Conservation (phyloP, 2,113 vertebrate genomes). For the Hoplias malabaricus region DNA sequence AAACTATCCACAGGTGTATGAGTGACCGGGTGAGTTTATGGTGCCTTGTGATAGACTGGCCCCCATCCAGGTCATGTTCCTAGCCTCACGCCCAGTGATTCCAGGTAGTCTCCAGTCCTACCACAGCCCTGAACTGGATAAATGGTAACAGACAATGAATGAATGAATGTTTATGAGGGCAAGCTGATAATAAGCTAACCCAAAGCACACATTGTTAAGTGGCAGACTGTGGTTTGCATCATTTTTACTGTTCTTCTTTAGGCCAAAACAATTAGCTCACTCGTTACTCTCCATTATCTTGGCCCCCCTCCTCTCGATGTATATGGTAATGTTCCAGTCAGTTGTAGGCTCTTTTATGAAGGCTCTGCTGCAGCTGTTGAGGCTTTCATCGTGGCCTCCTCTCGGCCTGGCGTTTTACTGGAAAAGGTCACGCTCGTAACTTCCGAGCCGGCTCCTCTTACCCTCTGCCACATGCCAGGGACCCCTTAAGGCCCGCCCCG, state of each 20-base stretch:
- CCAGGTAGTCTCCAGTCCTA: no score
- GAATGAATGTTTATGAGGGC: no score
- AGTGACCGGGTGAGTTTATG: no score
- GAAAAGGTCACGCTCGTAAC: slow-evolving; percentile 60
- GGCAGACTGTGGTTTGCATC: no score
- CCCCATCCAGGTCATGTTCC: no score
- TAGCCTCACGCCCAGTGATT: no score
- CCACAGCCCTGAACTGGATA: no score
- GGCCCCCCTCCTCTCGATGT: neutral
- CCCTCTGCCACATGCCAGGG: slow-evolving; percentile 50
- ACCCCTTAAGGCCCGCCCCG: slow-evolving; percentile 49
- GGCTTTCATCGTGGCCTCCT: slow-evolving; percentile 59
- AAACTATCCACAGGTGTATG: no score
- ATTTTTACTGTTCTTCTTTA: neutral
- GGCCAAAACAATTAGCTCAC: neutral
- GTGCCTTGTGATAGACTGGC: no score
- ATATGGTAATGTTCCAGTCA: slow-evolving; percentile 29
- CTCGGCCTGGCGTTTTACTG: slow-evolving; percentile 56
- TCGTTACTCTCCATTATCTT: slow-evolving; percentile 5
- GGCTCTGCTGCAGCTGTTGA: slow-evolving; percentile 64
- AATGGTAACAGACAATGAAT: no score
- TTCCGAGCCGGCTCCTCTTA: slow-evolving; percentile 47
- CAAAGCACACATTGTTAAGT: no score
- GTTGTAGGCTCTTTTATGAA: slow-evolving; percentile 31
- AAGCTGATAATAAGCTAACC: no score